Evolutionary conservation across 2,888 invertebrate genomes (phyloP).

Genomic region (Eupeodes latifasciatus): DNA sequence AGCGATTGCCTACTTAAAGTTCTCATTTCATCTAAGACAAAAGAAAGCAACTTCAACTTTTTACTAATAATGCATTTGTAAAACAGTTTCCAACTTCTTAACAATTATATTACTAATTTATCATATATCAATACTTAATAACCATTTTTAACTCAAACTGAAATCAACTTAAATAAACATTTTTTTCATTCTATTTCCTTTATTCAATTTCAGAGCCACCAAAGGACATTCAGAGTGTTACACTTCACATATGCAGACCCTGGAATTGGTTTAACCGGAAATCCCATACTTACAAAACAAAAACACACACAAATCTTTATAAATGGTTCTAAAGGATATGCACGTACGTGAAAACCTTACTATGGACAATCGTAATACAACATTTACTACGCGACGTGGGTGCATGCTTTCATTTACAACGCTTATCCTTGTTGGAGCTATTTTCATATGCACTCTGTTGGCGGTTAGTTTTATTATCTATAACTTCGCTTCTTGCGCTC

Average conservation of each 20-base stretch:
- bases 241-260: constrained; percentile 56
- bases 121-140: no score
- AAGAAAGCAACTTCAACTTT: no score
- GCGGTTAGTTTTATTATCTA: constrained; percentile 91
- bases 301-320: constrained; percentile 39
- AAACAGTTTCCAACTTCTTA: no score
- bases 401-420: constrained; percentile 88
- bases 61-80: no score
- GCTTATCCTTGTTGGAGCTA: constrained; percentile 86
- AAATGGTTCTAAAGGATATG: constrained; percentile 82
- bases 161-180: not conserved
- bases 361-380: constrained; percentile 77
- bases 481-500: constrained; percentile 89
- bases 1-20: no score
- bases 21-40: no score
- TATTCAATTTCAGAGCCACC: constrained; percentile 45
- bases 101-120: no score
- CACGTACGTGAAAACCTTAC: constrained; percentile 79
- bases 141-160: no score
- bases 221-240: constrained; percentile 24
- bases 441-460: constrained; percentile 88
- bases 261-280: constrained; percentile 35
- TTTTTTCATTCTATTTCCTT: constrained; percentile 7
- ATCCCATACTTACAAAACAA: constrained; percentile 1
- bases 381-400: constrained; percentile 83